phyloP scores from a whole-genome alignment of 2,888 invertebrate genomes.

The Mythimna albipuncta region DNA sequence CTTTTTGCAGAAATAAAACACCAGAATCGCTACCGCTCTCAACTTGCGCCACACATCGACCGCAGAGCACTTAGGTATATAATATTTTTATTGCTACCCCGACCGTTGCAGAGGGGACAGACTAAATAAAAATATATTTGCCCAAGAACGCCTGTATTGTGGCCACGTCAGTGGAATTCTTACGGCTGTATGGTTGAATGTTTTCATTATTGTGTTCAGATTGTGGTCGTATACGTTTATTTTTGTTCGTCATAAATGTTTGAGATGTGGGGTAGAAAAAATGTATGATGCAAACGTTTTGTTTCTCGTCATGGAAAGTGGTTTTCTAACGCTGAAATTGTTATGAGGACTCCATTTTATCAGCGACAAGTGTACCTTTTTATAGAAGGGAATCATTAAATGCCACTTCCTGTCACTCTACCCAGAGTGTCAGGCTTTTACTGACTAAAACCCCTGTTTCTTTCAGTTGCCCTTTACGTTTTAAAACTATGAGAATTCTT shows the following conservation, averaged over 20 bases:
- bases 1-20: neutral
- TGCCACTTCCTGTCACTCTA: too few relatives aligned
- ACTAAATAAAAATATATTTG: constrained; percentile 87
- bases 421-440: too few relatives aligned
- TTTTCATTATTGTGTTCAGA: constrained; percentile 68
- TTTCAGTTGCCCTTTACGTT: too few relatives aligned
- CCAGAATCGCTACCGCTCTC: constrained; percentile 5
- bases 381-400: too few relatives aligned
- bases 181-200: constrained; percentile 63
- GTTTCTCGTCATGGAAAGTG: neutral
- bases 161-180: constrained; percentile 70
- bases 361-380: neutral
- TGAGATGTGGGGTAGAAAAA: constrained; percentile 18
- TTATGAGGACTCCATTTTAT: neutral
- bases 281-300: neutral
- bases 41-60: constrained; percentile 41
- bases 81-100: constrained; percentile 86
- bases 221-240: constrained; percentile 42
- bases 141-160: constrained; percentile 78
- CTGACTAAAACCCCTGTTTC: too few relatives aligned
- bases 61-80: constrained; percentile 75
- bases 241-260: constrained; percentile 40
- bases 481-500: too few relatives aligned
- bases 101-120: constrained; percentile 79
- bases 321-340: neutral